These are phyloP conservation scores for Montipora sp. DNA, from an alignment of 64 coral and sea anemone genomes.

Conservation along the genomic window DNA sequence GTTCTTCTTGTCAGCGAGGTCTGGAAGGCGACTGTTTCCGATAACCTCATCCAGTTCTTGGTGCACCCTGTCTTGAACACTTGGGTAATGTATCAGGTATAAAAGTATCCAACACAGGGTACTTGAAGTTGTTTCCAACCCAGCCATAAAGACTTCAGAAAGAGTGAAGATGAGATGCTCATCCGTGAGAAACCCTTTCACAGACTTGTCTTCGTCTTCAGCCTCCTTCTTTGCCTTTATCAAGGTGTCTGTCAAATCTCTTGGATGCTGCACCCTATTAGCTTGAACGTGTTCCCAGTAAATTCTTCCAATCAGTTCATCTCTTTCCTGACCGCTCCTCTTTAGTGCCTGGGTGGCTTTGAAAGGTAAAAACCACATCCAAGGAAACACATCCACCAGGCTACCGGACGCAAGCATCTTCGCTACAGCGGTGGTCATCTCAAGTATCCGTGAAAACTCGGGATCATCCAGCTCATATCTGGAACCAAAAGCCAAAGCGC, in stretches of 20 bases:
- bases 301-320: constrained; percentile 35
- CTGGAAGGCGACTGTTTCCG: background rate
- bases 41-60: constrained; percentile 37
- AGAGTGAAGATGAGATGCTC: constrained; percentile 54
- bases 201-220: constrained; percentile 28
- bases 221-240: constrained; percentile 57
- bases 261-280: background rate
- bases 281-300: constrained; percentile 45
- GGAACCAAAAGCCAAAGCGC: background rate
- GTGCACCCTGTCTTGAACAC: background rate
- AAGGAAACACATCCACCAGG: constrained; percentile 51
- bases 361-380: constrained; percentile 42
- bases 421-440: background rate
- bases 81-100: background rate
- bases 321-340: background rate
- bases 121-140: constrained; percentile 51
- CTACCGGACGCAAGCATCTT: constrained; percentile 5
- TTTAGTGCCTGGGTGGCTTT: constrained; percentile 24
- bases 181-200: constrained; percentile 29
- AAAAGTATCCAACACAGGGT: background rate
- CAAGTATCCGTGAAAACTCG: constrained; percentile 41
- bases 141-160: constrained; percentile 39
- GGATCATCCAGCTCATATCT: constrained; percentile 51
- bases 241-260: constrained; percentile 65
- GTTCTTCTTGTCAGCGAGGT: background rate